These are phyloP conservation scores for Brachyhypopomus occidentalis DNA, from an alignment of 2,113 vertebrate genomes.

Conservation along the genomic window DNA sequence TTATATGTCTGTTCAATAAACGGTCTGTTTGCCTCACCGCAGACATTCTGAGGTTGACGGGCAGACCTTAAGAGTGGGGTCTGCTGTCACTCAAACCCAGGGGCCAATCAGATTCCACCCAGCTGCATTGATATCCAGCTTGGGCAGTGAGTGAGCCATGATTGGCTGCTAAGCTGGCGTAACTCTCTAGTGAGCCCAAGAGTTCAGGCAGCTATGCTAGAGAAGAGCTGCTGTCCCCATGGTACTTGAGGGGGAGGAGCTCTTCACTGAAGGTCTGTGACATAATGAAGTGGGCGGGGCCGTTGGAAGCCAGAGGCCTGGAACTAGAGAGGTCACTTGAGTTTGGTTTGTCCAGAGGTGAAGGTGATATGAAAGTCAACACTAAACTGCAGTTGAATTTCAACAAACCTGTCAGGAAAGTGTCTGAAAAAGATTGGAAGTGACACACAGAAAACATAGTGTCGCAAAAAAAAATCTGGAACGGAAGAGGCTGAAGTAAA, in stretches of 20 bases:
- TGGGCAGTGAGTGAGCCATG: too few species aligned
- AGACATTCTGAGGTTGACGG: too few species aligned
- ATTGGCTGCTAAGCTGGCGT: background rate
- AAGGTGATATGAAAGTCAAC: background rate
- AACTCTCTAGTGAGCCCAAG: background rate
- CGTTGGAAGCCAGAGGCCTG: background rate
- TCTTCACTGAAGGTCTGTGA: background rate
- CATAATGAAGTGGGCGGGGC: slow-evolving; percentile 26
- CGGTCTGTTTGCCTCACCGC: too few species aligned
- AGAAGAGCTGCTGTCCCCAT: background rate
- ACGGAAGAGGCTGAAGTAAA: too few species aligned
- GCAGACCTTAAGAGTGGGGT: too few species aligned
- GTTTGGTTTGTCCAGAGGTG: background rate
- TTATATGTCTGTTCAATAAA: too few species aligned
- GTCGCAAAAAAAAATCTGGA: too few species aligned
- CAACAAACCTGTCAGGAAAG: background rate
- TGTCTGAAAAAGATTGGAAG: too few species aligned
- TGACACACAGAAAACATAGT: too few species aligned
- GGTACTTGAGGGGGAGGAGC: background rate
- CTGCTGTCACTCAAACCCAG: too few species aligned
- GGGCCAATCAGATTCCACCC: too few species aligned
- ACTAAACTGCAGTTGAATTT: background rate
- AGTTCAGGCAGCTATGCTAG: background rate
- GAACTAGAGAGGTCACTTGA: background rate
- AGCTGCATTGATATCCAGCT: too few species aligned